phyloP scores from a whole-genome alignment of 2,888 invertebrate genomes.

The Bellardia pandia region DNA sequence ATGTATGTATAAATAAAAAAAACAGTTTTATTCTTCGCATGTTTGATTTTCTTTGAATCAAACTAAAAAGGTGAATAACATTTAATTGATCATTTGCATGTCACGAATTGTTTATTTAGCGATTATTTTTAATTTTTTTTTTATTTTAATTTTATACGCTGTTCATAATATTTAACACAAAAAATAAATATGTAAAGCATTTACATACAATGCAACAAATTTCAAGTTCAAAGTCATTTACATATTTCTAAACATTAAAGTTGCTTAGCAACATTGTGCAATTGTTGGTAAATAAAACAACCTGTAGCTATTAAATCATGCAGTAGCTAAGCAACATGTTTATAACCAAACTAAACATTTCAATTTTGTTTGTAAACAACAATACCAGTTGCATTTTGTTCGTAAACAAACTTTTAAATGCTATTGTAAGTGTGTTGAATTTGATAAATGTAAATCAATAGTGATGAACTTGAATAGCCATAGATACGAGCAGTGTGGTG shows the following conservation, averaged over 20 bases:
- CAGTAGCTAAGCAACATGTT: conserved; percentile 35
- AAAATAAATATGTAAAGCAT: neutral
- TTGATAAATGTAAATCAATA: neutral
- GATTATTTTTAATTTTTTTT: neutral
- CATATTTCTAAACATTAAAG: conserved; percentile 34
- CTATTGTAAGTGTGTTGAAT: neutral
- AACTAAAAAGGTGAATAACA: conserved; percentile 54
- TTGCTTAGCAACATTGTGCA: conserved; percentile 1
- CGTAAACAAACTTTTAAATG: neutral
- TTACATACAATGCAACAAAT: conserved; percentile 14
- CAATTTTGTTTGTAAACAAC: conserved; percentile 1
- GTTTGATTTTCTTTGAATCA: conserved; percentile 5
- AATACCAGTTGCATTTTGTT: neutral
- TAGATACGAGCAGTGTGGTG: no score
- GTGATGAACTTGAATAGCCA: neutral
- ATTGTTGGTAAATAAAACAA: conserved; percentile 19
- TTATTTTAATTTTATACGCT: neutral
- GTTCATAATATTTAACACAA: neutral
- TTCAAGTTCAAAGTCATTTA: conserved; percentile 61
- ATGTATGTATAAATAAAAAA: neutral
- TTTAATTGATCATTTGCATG: conserved; percentile 56
- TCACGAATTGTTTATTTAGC: neutral
- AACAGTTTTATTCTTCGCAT: conserved; percentile 22
- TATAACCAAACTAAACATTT: neutral
- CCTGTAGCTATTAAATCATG: conserved; percentile 15